A percentile compares a stretch with the other conserved stretches of the same genome.
Evolutionary conservation across 2,113 vertebrate genomes (phyloP).

Genomic region (Euleptes europaea): DNA sequence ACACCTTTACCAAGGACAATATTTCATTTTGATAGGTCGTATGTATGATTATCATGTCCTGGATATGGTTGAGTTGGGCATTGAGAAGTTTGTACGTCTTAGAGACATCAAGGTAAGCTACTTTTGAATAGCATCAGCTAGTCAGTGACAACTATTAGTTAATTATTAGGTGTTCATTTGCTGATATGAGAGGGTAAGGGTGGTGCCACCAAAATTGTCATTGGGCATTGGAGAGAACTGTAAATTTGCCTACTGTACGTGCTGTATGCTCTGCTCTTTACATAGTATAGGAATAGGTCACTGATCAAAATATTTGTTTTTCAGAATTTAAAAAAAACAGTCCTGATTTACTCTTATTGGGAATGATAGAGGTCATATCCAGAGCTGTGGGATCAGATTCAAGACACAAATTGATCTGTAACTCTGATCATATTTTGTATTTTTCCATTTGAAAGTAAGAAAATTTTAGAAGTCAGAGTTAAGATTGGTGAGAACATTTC

Average conservation of each 20-base stretch:
- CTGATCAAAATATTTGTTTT: not conserved
- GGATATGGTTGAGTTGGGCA: conserved; percentile 95
- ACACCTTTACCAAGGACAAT: conserved; percentile 60
- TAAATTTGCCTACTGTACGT: not conserved
- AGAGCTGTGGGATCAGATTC: no score
- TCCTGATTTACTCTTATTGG: not conserved
- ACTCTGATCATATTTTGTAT: not conserved
- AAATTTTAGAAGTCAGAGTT: not conserved
- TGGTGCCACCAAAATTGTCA: not conserved
- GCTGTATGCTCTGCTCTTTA: not conserved
- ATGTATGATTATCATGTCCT: conserved; percentile 96
- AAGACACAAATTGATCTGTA: no score
- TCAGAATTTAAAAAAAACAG: no score
- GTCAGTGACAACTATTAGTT: conserved; percentile 1
- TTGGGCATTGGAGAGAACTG: not conserved
- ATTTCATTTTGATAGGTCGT: conserved; percentile 78
- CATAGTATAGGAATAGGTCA: not conserved
- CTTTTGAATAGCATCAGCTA: not conserved
- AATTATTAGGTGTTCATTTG: not conserved
- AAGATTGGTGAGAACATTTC: not conserved
- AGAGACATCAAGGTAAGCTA: conserved; percentile 89
- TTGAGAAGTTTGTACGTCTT: conserved; percentile 89
- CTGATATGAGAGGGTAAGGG: not conserved
- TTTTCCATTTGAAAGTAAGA: not conserved
- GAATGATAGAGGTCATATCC: not conserved